A percentile compares a stretch with the other conserved stretches of the same genome.
phyloP scores from a whole-genome alignment of 1,140 invertebrate genomes.

The Calliopsis andreniformis region DNA sequence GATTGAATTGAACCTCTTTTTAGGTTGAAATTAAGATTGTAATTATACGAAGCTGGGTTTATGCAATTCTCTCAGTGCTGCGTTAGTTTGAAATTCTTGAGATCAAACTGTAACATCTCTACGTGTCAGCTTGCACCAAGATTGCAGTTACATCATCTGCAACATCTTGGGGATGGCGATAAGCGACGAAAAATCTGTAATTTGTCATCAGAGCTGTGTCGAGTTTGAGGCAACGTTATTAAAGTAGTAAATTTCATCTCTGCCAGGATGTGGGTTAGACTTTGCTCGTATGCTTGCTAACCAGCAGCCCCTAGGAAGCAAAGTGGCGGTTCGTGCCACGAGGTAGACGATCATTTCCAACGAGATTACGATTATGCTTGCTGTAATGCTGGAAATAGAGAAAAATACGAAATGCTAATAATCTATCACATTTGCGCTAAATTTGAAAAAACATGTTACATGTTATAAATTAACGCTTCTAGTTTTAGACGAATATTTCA shows the following conservation, averaged over 20 bases:
- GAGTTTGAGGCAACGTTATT: constrained; percentile 64
- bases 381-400: background rate
- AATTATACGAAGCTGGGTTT: too few species aligned
- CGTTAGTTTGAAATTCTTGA: background rate
- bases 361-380: background rate
- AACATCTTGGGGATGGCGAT: background rate
- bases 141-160: background rate
- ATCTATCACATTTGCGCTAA: too few species aligned
- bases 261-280: constrained; percentile 64
- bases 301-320: constrained; percentile 36
- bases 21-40: too few species aligned
- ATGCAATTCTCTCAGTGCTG: too few species aligned
- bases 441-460: too few species aligned
- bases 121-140: background rate
- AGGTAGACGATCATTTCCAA: constrained; percentile 27
- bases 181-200: constrained; percentile 8
- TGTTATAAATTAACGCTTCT: too few species aligned
- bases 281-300: constrained; percentile 39
- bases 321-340: constrained; percentile 39
- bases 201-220: constrained; percentile 50
- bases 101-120: background rate
- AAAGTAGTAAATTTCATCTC: constrained; percentile 70
- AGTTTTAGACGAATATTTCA: too few species aligned
- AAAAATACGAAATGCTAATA: background rate
- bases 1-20: too few species aligned